Conservation (phyloP, 2,888 invertebrate species). For the Dicranocentrus wangi region DNA sequence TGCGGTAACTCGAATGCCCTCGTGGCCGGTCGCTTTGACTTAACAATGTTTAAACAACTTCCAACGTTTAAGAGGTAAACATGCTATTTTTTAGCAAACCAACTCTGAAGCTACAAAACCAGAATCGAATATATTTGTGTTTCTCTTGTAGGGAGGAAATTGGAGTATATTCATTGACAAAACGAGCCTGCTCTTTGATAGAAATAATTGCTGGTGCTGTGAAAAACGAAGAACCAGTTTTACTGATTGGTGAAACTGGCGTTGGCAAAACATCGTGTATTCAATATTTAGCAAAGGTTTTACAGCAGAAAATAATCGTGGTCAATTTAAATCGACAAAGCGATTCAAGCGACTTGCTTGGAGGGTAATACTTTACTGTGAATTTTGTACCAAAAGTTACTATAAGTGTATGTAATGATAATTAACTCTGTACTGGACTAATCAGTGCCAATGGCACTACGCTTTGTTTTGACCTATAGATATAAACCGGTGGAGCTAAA, state of each 20-base stretch:
- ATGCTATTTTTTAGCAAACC: no score
- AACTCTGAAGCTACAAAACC: no score
- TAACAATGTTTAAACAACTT: constrained; percentile 71
- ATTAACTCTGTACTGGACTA: no score
- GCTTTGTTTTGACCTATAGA: constrained; percentile 74
- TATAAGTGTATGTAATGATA: no score
- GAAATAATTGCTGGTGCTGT: constrained; percentile 93
- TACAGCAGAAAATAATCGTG: constrained; percentile 89
- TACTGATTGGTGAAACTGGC: constrained; percentile 98
- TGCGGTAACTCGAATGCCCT: constrained; percentile 79
- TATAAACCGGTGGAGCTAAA: constrained; percentile 95
- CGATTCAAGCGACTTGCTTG: constrained; percentile 95
- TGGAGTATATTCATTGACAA: constrained; percentile 84
- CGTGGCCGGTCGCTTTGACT: constrained; percentile 81
- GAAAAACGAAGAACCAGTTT: constrained; percentile 87
- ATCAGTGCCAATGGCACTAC: no score
- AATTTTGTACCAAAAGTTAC: not conserved
- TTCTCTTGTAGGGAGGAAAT: constrained; percentile 43
- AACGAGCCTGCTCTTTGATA: constrained; percentile 85
- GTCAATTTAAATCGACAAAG: constrained; percentile 99
- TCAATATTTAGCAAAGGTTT: constrained; percentile 89
- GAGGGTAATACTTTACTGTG: constrained; percentile 80
- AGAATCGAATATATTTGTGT: not conserved
- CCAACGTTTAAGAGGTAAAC: constrained; percentile 7
- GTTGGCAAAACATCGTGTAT: constrained; percentile 97